Conservation (phyloP, 2,888 invertebrate species). For the Erebia aethiops region DNA sequence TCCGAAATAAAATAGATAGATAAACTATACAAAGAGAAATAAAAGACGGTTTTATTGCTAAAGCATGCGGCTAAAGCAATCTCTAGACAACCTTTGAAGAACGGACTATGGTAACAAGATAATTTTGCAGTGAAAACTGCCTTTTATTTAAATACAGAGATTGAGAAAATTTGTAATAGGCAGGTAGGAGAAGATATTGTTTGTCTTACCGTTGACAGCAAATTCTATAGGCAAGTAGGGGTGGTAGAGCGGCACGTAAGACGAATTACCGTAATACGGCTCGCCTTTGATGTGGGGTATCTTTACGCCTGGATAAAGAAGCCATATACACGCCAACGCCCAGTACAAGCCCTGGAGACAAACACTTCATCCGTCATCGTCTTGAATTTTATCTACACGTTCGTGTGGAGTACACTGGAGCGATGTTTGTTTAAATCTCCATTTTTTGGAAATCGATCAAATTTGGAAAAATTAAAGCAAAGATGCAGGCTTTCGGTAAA, state of each 20-base stretch:
- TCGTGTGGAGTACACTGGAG: not conserved
- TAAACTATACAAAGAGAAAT: too few relatives aligned
- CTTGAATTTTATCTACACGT: slow-evolving; percentile 23
- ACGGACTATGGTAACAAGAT: too few relatives aligned
- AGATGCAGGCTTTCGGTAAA: too few relatives aligned
- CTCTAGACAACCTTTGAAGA: too few relatives aligned
- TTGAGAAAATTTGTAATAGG: too few relatives aligned
- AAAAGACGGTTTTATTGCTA: too few relatives aligned
- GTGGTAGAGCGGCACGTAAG: slow-evolving; percentile 87
- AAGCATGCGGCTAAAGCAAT: too few relatives aligned
- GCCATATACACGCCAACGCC: slow-evolving; percentile 88
- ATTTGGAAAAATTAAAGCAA: too few relatives aligned
- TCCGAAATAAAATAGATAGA: too few relatives aligned
- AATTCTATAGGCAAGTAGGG: slow-evolving; percentile 90
- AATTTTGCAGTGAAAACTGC: too few relatives aligned
- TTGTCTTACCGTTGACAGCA: slow-evolving; percentile 84
- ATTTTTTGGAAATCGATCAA: not conserved
- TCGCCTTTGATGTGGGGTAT: slow-evolving; percentile 88
- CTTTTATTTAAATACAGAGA: too few relatives aligned
- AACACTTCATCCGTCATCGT: not conserved
- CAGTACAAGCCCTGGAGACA: slow-evolving; percentile 86
- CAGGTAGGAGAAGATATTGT: too few relatives aligned
- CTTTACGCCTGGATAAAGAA: slow-evolving; percentile 86
- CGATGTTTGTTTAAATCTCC: not conserved
- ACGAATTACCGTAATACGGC: slow-evolving; percentile 83